Conservation (phyloP, 2,113 vertebrate genomes). For the Pionites leucogaster region DNA sequence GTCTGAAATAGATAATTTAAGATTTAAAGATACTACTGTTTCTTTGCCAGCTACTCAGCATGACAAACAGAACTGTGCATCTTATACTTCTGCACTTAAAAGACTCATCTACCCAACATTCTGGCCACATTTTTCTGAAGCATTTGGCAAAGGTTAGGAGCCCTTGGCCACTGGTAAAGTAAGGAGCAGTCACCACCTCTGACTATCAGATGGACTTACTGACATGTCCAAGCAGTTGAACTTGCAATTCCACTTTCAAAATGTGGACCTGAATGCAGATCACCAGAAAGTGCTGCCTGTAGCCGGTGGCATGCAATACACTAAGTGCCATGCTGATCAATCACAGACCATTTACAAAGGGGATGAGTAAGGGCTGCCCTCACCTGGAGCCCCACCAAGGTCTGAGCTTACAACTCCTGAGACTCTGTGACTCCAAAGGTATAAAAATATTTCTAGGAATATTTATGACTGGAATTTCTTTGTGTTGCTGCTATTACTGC, state of each 20-base stretch:
- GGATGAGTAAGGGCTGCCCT: background rate
- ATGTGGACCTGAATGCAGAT: background rate
- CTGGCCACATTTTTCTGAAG: background rate
- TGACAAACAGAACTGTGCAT: background rate
- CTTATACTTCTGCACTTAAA: background rate
- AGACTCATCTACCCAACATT: background rate
- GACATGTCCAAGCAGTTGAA: background rate
- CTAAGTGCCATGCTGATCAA: background rate
- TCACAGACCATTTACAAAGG: fast-evolving
- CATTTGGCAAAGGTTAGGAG: background rate
- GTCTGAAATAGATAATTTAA: background rate
- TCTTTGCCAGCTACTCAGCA: background rate
- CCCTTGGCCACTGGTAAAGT: background rate
- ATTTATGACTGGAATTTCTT: background rate
- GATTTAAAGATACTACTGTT: background rate
- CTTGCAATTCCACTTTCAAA: background rate
- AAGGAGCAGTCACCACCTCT: background rate
- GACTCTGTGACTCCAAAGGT: background rate
- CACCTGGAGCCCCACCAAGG: background rate
- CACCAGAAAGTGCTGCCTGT: background rate
- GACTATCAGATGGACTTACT: background rate
- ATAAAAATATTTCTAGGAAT: background rate
- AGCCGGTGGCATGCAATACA: background rate
- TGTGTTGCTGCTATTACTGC: background rate
- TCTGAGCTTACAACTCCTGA: background rate